Evolutionary conservation across 1,140 invertebrate genomes (phyloP).

Genomic region (Ceratina japonica): DNA sequence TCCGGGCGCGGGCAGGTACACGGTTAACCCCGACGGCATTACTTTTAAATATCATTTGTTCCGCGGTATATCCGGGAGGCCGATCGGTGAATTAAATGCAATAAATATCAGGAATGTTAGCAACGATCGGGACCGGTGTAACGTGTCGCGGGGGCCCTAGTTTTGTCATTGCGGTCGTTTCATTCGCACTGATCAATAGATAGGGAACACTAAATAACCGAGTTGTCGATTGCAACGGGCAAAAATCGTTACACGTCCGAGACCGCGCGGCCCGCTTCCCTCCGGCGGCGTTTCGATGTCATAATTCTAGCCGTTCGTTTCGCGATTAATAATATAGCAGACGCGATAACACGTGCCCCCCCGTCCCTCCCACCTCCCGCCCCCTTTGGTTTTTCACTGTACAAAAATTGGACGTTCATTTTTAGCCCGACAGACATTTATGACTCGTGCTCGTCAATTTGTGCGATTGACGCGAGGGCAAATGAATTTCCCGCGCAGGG

Average conservation of each 20-base stretch:
- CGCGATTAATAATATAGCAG: slow-evolving; percentile 33
- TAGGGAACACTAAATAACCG: slow-evolving; percentile 57
- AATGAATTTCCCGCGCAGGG: background rate
- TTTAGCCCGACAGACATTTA: background rate
- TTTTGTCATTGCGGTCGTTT: slow-evolving; percentile 48
- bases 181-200: slow-evolving; percentile 53
- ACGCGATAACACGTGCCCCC: slow-evolving; percentile 10
- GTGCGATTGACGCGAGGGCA: no score
- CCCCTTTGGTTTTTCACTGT: background rate
- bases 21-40: background rate
- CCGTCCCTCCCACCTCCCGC: background rate
- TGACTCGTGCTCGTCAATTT: background rate
- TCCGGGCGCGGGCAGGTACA: no score
- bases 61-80: background rate
- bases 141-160: slow-evolving; percentile 19
- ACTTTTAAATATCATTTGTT: background rate
- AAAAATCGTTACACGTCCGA: slow-evolving; percentile 39
- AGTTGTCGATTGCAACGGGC: slow-evolving; percentile 55
- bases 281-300: slow-evolving; percentile 10
- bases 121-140: background rate
- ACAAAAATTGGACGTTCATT: slow-evolving; percentile 21
- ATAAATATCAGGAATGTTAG: slow-evolving; percentile 14
- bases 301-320: slow-evolving; percentile 25
- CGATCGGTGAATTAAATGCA: background rate
- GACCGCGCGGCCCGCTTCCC: background rate